Evolutionary conservation across 2,113 vertebrate genomes (phyloP).

Genomic region (Callithrix jacchus): DNA sequence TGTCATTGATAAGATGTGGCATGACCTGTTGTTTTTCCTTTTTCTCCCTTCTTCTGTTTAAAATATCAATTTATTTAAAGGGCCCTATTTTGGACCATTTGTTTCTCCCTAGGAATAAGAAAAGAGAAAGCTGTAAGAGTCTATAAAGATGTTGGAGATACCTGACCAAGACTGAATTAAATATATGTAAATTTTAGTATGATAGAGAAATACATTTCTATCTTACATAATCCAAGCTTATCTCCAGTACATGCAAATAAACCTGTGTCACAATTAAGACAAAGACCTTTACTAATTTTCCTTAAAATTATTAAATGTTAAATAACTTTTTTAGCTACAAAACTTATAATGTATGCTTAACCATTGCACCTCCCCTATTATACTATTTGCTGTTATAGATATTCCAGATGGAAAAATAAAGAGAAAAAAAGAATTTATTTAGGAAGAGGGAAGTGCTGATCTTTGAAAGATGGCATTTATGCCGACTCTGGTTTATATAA

Average conservation of each 20-base stretch:
- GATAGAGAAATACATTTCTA: background rate
- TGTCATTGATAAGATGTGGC: background rate
- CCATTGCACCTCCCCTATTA: background rate
- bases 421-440: background rate
- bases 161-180: background rate
- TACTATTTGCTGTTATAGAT: background rate
- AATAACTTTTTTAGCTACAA: background rate
- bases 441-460: background rate
- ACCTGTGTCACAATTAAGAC: background rate
- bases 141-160: background rate
- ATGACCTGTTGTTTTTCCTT: background rate
- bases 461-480: background rate
- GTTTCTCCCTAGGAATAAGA: background rate
- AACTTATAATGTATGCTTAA: background rate
- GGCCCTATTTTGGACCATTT: background rate
- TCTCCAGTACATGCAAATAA: background rate
- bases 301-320: background rate
- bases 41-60: background rate
- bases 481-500: background rate
- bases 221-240: background rate
- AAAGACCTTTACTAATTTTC: background rate
- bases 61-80: background rate
- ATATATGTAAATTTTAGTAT: background rate
- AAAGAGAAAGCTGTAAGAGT: background rate
- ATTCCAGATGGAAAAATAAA: background rate